These are phyloP conservation scores for Andrena hattorfiana DNA, from an alignment of 2,888 invertebrate species.

Conservation along the genomic window DNA sequence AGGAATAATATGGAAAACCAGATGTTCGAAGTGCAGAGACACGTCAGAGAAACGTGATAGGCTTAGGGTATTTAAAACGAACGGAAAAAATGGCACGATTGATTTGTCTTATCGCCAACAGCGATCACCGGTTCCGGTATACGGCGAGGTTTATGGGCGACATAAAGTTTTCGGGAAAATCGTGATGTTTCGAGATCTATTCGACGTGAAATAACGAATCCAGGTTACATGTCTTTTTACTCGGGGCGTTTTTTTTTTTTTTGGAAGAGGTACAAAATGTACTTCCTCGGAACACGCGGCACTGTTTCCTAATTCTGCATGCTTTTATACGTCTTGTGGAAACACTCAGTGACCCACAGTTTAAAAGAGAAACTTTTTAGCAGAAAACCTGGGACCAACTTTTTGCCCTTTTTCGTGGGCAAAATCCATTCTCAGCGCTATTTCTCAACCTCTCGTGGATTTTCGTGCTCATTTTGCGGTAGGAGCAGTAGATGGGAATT, in stretches of 20 bases:
- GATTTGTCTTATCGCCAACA: not conserved
- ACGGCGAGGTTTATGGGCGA: not conserved
- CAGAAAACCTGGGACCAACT: no score
- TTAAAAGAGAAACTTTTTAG: no score
- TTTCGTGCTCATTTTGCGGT: not conserved
- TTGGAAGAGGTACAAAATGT: no score
- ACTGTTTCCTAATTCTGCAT: no score
- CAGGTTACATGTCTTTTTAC: not conserved
- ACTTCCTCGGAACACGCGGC: no score
- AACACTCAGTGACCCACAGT: no score
- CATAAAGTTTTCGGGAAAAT: not conserved
- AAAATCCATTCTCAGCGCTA: no score
- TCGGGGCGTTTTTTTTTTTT: no score
- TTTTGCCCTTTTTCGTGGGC: no score
- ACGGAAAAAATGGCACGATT: not conserved
- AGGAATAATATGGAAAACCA: not conserved
- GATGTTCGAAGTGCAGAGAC: not conserved
- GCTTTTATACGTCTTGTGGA: no score
- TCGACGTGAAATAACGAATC: not conserved
- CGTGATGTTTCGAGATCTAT: not conserved
- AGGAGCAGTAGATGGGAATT: not conserved
- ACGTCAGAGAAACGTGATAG: not conserved
- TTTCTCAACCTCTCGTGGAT: not conserved
- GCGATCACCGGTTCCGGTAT: not conserved
- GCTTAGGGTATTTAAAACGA: not conserved